phyloP scores from a whole-genome alignment of 2,113 vertebrate species.

The Varanus komodoensis region DNA sequence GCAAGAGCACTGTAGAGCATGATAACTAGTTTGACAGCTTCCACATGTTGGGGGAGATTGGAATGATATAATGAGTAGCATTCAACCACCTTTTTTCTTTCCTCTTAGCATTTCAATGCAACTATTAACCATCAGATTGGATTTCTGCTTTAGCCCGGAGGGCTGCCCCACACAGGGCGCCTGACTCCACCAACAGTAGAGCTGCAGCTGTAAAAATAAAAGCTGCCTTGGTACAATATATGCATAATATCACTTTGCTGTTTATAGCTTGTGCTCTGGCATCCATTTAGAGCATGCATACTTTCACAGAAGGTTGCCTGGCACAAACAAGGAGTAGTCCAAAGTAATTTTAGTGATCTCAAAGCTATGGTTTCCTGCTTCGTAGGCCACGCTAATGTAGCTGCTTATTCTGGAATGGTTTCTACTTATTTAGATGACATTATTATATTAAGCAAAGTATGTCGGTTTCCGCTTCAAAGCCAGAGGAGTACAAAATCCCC shows the following conservation, averaged over 20 bases:
- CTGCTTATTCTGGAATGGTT: slow-evolving; percentile 10
- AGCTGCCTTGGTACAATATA: slow-evolving; percentile 24
- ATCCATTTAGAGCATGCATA: slow-evolving; percentile 8
- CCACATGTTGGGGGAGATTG: not conserved
- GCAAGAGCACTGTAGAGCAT: not conserved
- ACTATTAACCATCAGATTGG: slow-evolving; percentile 47
- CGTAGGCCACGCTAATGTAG: not conserved
- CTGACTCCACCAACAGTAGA: slow-evolving; percentile 29
- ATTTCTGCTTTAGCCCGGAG: slow-evolving; percentile 39
- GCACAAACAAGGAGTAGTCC: slow-evolving; percentile 16
- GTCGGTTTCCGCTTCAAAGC: not conserved
- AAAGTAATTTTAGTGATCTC: slow-evolving; percentile 16
- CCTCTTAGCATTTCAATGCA: slow-evolving; percentile 31
- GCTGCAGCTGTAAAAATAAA: slow-evolving; percentile 67
- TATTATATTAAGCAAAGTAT: too few species aligned
- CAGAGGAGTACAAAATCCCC: not conserved
- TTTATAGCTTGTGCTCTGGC: slow-evolving; percentile 34
- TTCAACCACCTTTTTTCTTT: slow-evolving; percentile 32
- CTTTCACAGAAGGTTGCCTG: slow-evolving; percentile 28
- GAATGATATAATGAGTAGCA: not conserved
- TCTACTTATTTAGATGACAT: not conserved
- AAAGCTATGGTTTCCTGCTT: slow-evolving; percentile 17
- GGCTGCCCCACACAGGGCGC: slow-evolving; percentile 11
- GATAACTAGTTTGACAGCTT: not conserved
- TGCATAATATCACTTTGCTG: slow-evolving; percentile 13